These are phyloP conservation scores for Andrena chrysosceles DNA, from an alignment of 2,888 invertebrate species.

Conservation along the genomic window DNA sequence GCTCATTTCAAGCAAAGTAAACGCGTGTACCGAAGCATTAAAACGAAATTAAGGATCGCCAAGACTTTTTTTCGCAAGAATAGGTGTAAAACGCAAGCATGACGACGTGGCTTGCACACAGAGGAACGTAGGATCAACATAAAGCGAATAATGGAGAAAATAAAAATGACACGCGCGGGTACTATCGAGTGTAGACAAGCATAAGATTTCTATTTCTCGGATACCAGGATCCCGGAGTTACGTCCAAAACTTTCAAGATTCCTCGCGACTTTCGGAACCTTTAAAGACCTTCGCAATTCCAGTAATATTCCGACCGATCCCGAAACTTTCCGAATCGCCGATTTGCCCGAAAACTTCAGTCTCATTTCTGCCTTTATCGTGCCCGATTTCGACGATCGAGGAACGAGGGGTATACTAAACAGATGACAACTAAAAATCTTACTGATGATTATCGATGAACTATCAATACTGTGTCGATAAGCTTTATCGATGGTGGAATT, in stretches of 20 bases:
- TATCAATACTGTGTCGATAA: background rate
- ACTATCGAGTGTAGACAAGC: conserved; percentile 35
- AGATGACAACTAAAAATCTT: background rate
- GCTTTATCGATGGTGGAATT: background rate
- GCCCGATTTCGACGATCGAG: conserved; percentile 17
- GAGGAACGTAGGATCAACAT: too few species aligned
- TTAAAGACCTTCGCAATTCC: conserved; percentile 42
- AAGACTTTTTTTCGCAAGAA: background rate
- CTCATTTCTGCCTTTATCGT: conserved; percentile 38
- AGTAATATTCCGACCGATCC: conserved; percentile 43
- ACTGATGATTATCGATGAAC: background rate
- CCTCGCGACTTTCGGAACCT: conserved; percentile 46
- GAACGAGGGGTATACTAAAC: conserved; percentile 9
- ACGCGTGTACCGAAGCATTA: background rate
- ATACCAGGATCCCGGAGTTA: conserved; percentile 31
- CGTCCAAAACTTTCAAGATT: conserved; percentile 50
- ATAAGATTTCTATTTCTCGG: conserved; percentile 40
- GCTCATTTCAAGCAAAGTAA: background rate
- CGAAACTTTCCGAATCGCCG: conserved; percentile 46
- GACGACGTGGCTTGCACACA: background rate
- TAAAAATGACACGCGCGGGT: conserved; percentile 31
- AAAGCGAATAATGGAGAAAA: conserved; percentile 12
- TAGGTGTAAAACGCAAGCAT: background rate
- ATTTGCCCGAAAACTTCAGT: conserved; percentile 43
- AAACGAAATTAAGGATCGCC: too few species aligned